Evolutionary conservation across 64 coral and sea anemone species (phyloP).

Genomic region (Actinia equina): DNA sequence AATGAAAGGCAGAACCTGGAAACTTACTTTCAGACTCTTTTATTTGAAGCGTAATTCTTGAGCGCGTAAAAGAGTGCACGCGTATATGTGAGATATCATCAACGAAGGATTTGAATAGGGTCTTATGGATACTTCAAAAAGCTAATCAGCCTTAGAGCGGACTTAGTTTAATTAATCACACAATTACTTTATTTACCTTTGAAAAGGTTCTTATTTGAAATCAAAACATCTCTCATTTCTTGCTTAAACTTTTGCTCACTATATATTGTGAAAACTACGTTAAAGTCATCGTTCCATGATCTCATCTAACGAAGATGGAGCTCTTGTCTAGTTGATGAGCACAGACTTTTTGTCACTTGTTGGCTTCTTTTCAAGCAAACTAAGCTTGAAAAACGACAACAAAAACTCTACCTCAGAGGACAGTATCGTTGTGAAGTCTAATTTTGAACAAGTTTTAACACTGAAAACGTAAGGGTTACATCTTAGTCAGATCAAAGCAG

Average conservation of each 20-base stretch:
- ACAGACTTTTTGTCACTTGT: too few species aligned
- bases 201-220: background rate
- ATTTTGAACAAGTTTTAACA: background rate
- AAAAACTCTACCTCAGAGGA: too few species aligned
- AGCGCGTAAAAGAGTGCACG: background rate
- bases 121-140: background rate
- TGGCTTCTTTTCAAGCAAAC: too few species aligned
- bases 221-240: background rate
- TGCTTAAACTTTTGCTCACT: background rate
- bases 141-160: conserved; percentile 5
- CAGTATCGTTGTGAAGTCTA: too few species aligned
- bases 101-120: background rate
- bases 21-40: too few species aligned
- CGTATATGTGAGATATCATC: background rate
- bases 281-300: background rate
- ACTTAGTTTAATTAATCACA: background rate
- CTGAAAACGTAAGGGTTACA: background rate
- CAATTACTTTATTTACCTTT: background rate
- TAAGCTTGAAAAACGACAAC: too few species aligned
- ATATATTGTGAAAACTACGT: background rate
- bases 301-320: too few species aligned
- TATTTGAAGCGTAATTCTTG: background rate
- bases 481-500: background rate
- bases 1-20: background rate
- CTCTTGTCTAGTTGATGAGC: too few species aligned